Conservation (phyloP, 2,888 invertebrate species). For the Xylota segnis region DNA sequence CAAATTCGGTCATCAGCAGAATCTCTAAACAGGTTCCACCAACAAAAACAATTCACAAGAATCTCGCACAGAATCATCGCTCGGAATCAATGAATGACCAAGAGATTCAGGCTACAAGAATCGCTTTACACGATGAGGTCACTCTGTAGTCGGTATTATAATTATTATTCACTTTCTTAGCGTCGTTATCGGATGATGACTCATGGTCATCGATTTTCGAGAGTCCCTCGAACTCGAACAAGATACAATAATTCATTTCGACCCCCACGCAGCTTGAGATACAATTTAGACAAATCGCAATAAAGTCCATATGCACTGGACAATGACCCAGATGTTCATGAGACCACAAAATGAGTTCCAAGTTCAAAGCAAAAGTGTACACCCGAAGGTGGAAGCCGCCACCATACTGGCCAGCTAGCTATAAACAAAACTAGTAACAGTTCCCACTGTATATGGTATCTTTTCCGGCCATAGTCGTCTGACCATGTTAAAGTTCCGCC, state of each 20-base stretch:
- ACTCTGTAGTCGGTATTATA: slow-evolving; percentile 4
- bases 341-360: slow-evolving; percentile 54
- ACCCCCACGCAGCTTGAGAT: not conserved
- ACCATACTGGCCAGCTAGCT: slow-evolving; percentile 2
- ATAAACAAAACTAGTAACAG: slow-evolving; percentile 42
- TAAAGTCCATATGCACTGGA: slow-evolving; percentile 37
- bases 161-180: slow-evolving; percentile 8
- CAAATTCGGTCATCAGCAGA: slow-evolving; percentile 17
- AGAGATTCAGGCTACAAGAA: slow-evolving; percentile 15
- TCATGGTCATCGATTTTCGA: slow-evolving; percentile 34
- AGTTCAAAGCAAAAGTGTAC: slow-evolving; percentile 70
- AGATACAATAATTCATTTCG: not conserved
- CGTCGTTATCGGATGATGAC: slow-evolving; percentile 42
- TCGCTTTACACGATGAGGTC: slow-evolving; percentile 42
- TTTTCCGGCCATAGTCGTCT: slow-evolving; percentile 43
- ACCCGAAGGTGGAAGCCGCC: slow-evolving; percentile 14
- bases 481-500: slow-evolving; percentile 46
- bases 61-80: slow-evolving; percentile 28
- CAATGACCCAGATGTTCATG: slow-evolving; percentile 60
- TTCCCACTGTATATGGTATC: slow-evolving; percentile 33
- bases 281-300: slow-evolving; percentile 12
- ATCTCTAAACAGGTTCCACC: slow-evolving; percentile 17
- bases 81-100: slow-evolving; percentile 36
- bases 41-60: slow-evolving; percentile 27
- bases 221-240: slow-evolving; percentile 6